phyloP scores from a whole-genome alignment of 2,797 vertebrate species.

The Alectoris magna region DNA sequence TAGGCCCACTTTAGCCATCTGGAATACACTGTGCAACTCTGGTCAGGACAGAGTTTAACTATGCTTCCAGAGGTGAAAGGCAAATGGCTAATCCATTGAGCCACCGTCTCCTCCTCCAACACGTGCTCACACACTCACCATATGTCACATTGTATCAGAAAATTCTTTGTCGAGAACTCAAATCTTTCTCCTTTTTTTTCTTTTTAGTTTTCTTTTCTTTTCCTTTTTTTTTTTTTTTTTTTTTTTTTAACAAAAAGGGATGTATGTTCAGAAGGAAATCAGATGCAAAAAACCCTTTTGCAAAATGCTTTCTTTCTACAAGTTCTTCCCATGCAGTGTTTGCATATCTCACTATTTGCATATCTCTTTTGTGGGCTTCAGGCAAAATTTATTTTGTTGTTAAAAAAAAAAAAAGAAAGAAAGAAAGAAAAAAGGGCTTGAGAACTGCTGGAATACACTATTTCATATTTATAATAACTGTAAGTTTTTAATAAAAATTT shows the following conservation, averaged over 20 bases:
- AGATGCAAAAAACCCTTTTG: not conserved
- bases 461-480: conserved; percentile 13
- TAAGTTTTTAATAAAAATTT: not conserved
- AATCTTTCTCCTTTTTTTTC: too few relatives aligned
- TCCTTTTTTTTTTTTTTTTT: not conserved
- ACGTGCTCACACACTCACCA: conserved; percentile 48
- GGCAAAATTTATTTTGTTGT: not conserved
- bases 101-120: conserved; percentile 63
- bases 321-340: not conserved
- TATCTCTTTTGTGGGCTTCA: not conserved
- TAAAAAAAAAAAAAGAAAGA: not conserved
- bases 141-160: conserved; percentile 59
- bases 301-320: not conserved
- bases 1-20: conserved; percentile 69
- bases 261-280: conserved; percentile 6
- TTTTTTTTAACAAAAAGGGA: not conserved
- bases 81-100: conserved; percentile 33
- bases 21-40: conserved; percentile 58
- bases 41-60: conserved; percentile 52
- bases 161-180: conserved; percentile 22
- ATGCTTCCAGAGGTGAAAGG: conserved; percentile 65
- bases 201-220: not conserved
- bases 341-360: not conserved
- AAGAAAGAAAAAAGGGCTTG: not conserved
- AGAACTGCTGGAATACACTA: not conserved